phyloP scores from a whole-genome alignment of 2,888 invertebrate species.

The Trisateles emortualis region DNA sequence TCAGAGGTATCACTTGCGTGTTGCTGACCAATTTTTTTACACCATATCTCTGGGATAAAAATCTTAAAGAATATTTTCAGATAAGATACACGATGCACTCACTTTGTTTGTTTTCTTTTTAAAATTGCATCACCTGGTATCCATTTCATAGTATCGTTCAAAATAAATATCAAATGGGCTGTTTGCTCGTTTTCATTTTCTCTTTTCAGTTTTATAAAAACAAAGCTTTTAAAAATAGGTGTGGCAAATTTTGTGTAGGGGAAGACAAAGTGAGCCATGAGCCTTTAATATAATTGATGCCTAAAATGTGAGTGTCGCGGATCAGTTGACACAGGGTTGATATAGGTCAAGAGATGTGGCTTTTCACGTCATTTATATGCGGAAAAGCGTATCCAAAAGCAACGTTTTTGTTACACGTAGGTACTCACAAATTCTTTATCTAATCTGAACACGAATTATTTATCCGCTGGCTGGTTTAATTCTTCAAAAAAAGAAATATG shows the following conservation, averaged over 20 bases:
- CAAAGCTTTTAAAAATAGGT: not conserved
- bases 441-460: not conserved
- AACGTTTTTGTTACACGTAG: not conserved
- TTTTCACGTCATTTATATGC: conserved; percentile 6
- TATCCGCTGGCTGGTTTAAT: not conserved
- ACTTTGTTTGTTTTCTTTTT: too few species aligned
- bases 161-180: too few species aligned
- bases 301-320: conserved; percentile 3
- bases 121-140: too few species aligned
- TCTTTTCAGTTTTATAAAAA: too few species aligned
- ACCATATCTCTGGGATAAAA: too few species aligned
- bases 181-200: too few species aligned
- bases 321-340: conserved; percentile 13
- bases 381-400: not conserved
- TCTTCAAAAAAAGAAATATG: not conserved
- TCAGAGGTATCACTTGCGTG: too few species aligned
- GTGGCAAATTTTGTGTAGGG: not conserved
- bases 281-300: conserved; percentile 2
- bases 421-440: not conserved
- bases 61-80: too few species aligned
- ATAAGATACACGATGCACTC: too few species aligned
- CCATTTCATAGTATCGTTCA: too few species aligned
- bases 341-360: conserved; percentile 11
- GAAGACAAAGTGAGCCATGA: not conserved
- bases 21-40: too few species aligned